Evolutionary conservation across 2,797 vertebrate species (phyloP).

Genomic region (Rhinella marina): DNA sequence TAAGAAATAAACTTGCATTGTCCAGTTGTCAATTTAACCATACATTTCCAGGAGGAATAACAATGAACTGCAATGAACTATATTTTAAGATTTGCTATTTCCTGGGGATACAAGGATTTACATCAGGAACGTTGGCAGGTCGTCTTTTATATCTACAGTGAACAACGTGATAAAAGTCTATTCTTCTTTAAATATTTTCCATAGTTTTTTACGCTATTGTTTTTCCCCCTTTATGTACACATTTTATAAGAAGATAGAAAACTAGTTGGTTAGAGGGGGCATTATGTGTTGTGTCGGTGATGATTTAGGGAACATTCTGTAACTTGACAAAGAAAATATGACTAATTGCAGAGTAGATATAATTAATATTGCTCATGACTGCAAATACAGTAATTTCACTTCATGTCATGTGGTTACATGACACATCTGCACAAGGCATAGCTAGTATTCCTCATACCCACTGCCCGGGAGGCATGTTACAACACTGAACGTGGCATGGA

Average conservation of each 20-base stretch:
- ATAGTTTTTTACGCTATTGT: neutral
- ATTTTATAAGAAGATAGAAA: constrained; percentile 9
- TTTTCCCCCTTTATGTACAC: neutral
- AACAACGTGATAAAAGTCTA: too few species aligned
- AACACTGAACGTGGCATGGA: neutral
- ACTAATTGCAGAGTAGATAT: constrained; percentile 34
- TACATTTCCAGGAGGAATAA: neutral
- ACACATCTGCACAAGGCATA: neutral
- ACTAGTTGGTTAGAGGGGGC: neutral
- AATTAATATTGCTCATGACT: constrained; percentile 2
- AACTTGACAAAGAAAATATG: neutral
- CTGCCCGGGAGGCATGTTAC: neutral
- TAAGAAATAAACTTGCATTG: neutral
- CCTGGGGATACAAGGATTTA: neutral
- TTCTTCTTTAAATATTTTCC: neutral
- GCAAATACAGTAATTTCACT: neutral
- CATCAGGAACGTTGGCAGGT: neutral
- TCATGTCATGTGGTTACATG: constrained; percentile 5
- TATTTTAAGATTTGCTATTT: neutral
- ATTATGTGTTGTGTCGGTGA: neutral
- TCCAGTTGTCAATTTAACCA: neutral
- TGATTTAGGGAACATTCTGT: constrained; percentile 15
- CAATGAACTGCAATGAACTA: neutral
- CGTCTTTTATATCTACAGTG: neutral
- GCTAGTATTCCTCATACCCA: neutral